These are phyloP conservation scores for Lottia gigantea DNA, from an alignment of 2,888 invertebrate genomes.

Conservation along the genomic window DNA sequence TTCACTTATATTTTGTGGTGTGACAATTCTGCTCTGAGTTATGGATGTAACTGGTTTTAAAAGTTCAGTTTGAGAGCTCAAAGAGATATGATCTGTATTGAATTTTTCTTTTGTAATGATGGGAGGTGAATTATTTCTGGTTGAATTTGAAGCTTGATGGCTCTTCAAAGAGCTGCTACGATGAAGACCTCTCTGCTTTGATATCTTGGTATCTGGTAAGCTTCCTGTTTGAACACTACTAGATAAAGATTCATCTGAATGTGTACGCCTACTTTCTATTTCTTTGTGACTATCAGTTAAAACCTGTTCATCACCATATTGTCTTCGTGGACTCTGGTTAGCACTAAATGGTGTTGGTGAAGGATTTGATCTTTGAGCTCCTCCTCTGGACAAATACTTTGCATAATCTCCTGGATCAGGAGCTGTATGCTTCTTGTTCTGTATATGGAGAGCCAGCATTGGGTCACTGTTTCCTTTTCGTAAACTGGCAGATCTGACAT, in stretches of 20 bases:
- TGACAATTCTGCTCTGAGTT: too few species aligned
- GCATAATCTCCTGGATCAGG: constrained; percentile 33
- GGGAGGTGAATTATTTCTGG: not conserved
- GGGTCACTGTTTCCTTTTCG: constrained; percentile 35
- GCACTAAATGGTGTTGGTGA: constrained; percentile 1
- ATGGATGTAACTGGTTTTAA: not conserved
- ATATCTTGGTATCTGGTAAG: constrained; percentile 8
- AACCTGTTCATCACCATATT: not conserved
- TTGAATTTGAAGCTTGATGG: not conserved
- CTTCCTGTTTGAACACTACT: not conserved
- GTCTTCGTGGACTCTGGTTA: not conserved
- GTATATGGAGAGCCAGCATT: constrained; percentile 31
- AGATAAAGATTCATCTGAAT: not conserved
- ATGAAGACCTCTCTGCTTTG: not conserved
- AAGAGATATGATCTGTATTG: not conserved
- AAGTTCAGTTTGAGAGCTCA: not conserved
- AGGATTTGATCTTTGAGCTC: constrained; percentile 1
- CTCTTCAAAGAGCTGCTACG: not conserved
- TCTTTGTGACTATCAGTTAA: not conserved
- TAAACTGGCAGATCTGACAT: constrained; percentile 14
- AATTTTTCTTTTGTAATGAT: not conserved
- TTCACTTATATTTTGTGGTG: not conserved
- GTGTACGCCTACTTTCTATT: not conserved
- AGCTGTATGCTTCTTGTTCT: constrained; percentile 30
- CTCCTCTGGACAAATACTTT: constrained; percentile 19